Base-by-base conservation (phyloP, 2,888 invertebrate genomes). In the Agonopterix alstromeriana region DNA sequence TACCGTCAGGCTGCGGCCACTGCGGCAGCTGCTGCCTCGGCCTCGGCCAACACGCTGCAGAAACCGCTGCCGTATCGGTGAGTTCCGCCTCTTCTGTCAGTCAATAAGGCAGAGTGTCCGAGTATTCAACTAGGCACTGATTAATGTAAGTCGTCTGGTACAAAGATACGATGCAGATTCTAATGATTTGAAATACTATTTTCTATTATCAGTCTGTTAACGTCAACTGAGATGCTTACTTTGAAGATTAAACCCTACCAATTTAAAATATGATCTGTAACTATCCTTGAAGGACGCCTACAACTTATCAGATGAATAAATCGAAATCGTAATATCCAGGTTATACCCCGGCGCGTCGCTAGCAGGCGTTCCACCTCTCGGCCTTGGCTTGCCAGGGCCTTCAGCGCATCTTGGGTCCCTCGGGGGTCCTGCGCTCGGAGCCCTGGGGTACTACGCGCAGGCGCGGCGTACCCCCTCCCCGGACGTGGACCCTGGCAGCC, bases 1-100 rank as follows among this genome's bases (percentile, higher is more conserved):
- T 96, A 96, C 82, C 90, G 95, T 12, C 95, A 95, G 67, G 94
- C 95, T 0, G 94, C 94, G 0, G 94, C 94, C 3, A 92, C 92
- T 0, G 95, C 95, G 84, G 80, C 90, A 78, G 70, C 91, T 76
- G 74, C 90, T 77, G 68, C 89, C 72, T 73, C 90, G 57, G 72
- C 92, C 80, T 53, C 92, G 85, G 75, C 92, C 84, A 72, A 93
- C 90, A 94, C 94, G 51, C 88, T 97, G 62, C 97, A 97, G 80
- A 97, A 97, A 79, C 97, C 97, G 2, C 89, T 97, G 72, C 95
- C 97, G 57, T 96, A 95, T 83, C 90, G 93, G 77, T 89, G 48
- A 73, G 74, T 41, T n/a, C 3, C 7, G 12, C 12, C 4, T 42
- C 27, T 27, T 27, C 27, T 27, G 27, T 27, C 0, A 27, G 5